Evolutionary conservation across 2,113 vertebrate species (phyloP), one percentile per base, ranked within the genome.

Genomic region (Tragelaphus buxtoni): DNA sequence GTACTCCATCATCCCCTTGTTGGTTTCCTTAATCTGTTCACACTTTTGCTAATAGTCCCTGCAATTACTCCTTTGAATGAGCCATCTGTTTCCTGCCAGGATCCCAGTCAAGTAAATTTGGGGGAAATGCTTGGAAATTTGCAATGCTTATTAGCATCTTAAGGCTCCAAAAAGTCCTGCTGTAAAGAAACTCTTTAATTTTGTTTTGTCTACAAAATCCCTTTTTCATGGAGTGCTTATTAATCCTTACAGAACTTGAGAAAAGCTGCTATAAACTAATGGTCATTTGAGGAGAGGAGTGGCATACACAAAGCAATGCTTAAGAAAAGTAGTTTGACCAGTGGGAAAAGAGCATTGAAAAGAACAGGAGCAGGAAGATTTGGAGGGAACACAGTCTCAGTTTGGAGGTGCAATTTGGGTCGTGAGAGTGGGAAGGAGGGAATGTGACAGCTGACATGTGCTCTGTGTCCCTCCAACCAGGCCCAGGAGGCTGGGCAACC

Each of bases 81-180:
- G 89, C 96, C 93, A 93, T 94, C 93, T 98, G 97, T 91, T 97
- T 97, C 93, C 96, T 95, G 97, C 96, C 96, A 97, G 89, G 89
- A 98, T 94, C 63, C 53, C 86, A 94, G 91, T 92, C 91, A 94
- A 98, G 83, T 93, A 95, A 97, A 96, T 94, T 93, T 91, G 89
- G 96, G 97, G 93, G 79, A 80, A 93, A 93, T 17, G 53, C 60
- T 76, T 92, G 63, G 86, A 96, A 97, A 89, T 97, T 87, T 95
- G 91, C 95, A 91, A 90, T 84, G 91, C 90, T 97, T 97, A 94
- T 97, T 96, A 96, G 77, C 82, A 74, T 96, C 85, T 82, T 91
- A 95, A 97, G 93, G 24, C 91, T 96, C 95, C 89, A 87, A 87
- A 94, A 96, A 93, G 93, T 91, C 89, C 95, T 95, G 77, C 61